Conservation (phyloP, 2,797 vertebrate species). For the Schizopygopsis pylzovi region DNA sequence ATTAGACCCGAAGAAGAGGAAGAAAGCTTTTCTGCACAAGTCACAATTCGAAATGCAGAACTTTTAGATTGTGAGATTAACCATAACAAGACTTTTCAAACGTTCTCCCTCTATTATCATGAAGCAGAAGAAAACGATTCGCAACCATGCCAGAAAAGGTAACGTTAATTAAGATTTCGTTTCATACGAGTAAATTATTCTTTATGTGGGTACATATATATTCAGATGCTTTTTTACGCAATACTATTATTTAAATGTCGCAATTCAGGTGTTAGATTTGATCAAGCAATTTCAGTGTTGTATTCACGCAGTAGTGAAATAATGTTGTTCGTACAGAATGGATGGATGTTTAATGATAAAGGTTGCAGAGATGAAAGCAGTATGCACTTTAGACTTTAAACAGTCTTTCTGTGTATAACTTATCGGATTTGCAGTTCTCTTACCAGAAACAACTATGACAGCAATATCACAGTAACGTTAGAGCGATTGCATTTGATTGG, state of each 20-base stretch:
- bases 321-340: background rate
- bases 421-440: too few species aligned
- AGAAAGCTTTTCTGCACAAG: background rate
- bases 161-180: background rate
- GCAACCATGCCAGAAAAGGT: conserved; percentile 62
- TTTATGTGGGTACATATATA: background rate
- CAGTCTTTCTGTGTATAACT: background rate
- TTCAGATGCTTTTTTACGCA: background rate
- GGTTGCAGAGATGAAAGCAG: background rate
- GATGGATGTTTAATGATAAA: background rate
- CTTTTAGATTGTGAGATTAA: background rate
- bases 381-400: too few species aligned
- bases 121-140: conserved; percentile 61
- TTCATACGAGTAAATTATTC: background rate
- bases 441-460: too few species aligned
- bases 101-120: conserved; percentile 28
- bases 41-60: background rate
- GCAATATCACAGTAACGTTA: background rate
- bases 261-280: background rate
- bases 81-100: background rate
- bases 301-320: background rate
- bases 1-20: background rate
- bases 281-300: background rate
- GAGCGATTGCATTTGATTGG: background rate
- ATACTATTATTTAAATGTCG: background rate